These are phyloP conservation scores for Prenolepis imparis DNA, from an alignment of 2,888 invertebrate species.

Conservation along the genomic window DNA sequence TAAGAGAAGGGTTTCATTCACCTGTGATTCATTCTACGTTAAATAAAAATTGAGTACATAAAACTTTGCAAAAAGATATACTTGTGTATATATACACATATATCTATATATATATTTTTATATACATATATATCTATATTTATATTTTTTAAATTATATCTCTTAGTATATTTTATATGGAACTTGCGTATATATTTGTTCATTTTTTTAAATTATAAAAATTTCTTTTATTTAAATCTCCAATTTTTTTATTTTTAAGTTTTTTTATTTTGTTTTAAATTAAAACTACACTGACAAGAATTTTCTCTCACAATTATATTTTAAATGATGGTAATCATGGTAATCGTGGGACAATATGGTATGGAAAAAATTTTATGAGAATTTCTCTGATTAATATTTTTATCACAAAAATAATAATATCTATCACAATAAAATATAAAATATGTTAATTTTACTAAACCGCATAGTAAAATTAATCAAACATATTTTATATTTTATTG, in stretches of 20 bases:
- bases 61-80: neutral
- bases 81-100: neutral
- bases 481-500: no score
- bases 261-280: no score
- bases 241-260: neutral
- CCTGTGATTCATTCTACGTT: slow-evolving; percentile 22
- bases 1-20: slow-evolving; percentile 17
- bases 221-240: neutral
- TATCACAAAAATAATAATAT: no score
- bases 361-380: no score
- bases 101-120: neutral
- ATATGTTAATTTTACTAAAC: no score
- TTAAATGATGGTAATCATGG: no score
- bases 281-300: no score
- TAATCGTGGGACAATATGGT: no score
- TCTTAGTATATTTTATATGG: neutral
- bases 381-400: no score
- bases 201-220: neutral
- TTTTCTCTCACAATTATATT: no score
- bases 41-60: neutral
- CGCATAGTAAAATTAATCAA: no score
- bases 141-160: neutral
- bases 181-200: neutral
- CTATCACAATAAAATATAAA: no score
- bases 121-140: neutral